Percentiles rank a stretch among this genome's conserved stretches.
Conservation (phyloP, 2,797 vertebrate species). For the Eulemur coronatus region DNA sequence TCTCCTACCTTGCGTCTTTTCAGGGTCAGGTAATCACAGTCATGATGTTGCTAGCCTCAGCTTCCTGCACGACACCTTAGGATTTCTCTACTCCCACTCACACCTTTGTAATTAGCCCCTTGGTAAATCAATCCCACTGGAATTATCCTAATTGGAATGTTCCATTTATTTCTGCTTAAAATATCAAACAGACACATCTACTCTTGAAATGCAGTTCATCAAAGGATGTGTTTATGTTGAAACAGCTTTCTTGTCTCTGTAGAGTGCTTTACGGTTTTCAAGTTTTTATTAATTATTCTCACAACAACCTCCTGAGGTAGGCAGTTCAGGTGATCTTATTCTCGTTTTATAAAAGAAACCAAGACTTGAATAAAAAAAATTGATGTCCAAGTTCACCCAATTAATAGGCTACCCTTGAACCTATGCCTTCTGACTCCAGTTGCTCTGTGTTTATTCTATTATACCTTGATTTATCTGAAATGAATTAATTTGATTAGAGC, state of each 20-base stretch:
- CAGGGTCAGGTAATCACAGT: background rate
- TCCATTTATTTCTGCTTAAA: background rate
- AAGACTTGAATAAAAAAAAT: background rate
- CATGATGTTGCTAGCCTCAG: background rate
- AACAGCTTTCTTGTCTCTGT: background rate
- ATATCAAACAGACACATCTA: background rate
- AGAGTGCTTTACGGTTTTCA: background rate
- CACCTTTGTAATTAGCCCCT: background rate
- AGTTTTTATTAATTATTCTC: background rate
- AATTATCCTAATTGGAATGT: background rate
- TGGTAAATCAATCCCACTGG: background rate
- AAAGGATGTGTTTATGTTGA: background rate
- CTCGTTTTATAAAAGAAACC: background rate
- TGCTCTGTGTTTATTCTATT: background rate
- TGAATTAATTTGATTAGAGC: slow-evolving; percentile 49
- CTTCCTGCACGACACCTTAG: background rate
- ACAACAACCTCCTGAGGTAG: background rate
- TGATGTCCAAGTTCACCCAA: background rate
- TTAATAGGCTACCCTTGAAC: background rate
- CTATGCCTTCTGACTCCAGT: background rate
- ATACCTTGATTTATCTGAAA: background rate
- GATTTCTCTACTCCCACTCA: background rate
- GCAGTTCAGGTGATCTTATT: background rate
- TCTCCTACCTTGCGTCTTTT: background rate
- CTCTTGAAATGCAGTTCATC: background rate